Conservation (phyloP, 2,888 invertebrate species). For the Sarcophaga variegata region DNA sequence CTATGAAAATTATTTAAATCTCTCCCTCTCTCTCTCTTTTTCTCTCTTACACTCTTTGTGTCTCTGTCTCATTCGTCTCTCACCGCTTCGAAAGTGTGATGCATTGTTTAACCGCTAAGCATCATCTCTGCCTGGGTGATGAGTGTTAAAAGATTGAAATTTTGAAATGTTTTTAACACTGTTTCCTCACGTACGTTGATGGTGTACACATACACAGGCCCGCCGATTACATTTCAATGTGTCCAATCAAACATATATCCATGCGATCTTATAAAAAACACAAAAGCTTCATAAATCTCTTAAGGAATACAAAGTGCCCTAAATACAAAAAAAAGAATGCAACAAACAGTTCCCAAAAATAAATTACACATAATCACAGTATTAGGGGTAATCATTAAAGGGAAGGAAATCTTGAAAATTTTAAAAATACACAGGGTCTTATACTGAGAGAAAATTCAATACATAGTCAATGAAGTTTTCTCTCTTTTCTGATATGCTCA, state of each 20-base stretch:
- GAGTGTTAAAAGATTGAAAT: constrained; percentile 62
- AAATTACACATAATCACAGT: neutral
- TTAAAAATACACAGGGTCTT: too few species aligned
- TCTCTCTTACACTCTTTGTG: neutral
- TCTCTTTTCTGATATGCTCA: too few species aligned
- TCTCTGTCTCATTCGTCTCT: neutral
- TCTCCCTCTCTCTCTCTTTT: neutral
- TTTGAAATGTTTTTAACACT: constrained; percentile 41
- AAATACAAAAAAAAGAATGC: neutral
- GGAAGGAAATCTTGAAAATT: neutral
- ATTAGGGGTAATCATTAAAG: neutral
- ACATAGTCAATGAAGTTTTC: too few species aligned
- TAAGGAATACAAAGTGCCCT: constrained; percentile 24
- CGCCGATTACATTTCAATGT: constrained; percentile 41
- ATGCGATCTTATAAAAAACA: constrained; percentile 1
- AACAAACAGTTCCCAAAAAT: neutral
- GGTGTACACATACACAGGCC: constrained; percentile 29
- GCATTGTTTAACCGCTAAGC: neutral
- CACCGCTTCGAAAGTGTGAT: neutral
- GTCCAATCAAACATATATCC: constrained; percentile 13
- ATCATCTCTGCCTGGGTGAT: constrained; percentile 6
- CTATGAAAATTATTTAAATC: constrained; percentile 23
- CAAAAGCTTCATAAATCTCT: constrained; percentile 66
- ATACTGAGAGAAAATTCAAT: too few species aligned
- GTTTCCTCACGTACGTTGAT: constrained; percentile 9